phyloP scores from a whole-genome alignment of 2,888 invertebrate genomes.

The Hyalella azteca region DNA sequence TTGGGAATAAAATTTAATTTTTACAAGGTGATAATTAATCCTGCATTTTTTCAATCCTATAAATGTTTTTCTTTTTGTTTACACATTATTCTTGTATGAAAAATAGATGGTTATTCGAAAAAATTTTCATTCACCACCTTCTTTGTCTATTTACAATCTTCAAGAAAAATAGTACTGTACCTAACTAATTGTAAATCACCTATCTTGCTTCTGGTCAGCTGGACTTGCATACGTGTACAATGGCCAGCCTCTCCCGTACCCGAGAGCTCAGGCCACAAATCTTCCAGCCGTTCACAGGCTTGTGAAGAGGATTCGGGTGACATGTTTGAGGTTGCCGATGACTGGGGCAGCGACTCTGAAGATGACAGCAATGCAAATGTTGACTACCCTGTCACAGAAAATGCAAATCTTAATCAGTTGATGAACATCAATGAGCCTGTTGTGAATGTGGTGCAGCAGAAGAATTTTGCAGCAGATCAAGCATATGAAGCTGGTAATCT shows the following conservation, averaged over 20 bases:
- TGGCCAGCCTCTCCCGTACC: not conserved
- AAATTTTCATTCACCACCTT: too few species aligned
- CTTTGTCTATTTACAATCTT: too few species aligned
- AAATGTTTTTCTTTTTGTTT: too few species aligned
- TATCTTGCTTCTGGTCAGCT: not conserved
- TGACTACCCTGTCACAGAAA: not conserved
- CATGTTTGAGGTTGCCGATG: constrained; percentile 15
- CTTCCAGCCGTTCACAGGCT: not conserved
- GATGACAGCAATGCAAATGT: constrained; percentile 30
- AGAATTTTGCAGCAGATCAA: not conserved
- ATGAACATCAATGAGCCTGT: not conserved
- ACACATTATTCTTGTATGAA: too few species aligned
- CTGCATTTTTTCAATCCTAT: too few species aligned
- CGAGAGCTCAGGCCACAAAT: constrained; percentile 14
- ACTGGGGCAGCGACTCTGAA: constrained; percentile 33
- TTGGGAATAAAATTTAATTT: too few species aligned
- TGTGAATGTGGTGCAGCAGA: not conserved
- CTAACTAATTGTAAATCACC: too few species aligned
- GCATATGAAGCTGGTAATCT: not conserved
- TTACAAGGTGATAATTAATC: too few species aligned
- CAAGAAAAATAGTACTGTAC: too few species aligned
- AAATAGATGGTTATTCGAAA: too few species aligned
- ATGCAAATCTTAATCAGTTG: constrained; percentile 1
- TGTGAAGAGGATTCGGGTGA: not conserved
- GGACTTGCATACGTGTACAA: constrained; percentile 22